Base-by-base conservation (phyloP, 2,113 vertebrate species). In the Nannobrachium achirus region DNA sequence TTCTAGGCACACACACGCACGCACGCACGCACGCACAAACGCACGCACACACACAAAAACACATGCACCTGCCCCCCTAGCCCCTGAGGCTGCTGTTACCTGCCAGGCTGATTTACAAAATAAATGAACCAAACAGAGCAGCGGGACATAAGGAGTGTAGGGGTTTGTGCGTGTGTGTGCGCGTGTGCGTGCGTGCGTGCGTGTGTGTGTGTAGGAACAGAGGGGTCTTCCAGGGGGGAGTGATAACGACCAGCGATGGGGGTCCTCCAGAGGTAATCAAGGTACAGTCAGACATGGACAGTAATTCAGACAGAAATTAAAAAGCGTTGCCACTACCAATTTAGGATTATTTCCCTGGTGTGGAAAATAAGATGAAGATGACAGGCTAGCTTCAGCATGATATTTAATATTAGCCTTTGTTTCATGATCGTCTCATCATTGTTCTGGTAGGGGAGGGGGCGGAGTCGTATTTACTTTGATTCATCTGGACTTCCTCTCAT, bases 101-200 rank as follows among this genome's bases (percentile, higher is more conserved):
- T 84, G 84, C 51, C 63, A 61, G 56, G 68, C 25, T 40, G 50
- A 74, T 81, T 83, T 72, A 62, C 52, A 63, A 60, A 76, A 80
- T 81, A 84, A 82, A 80, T 72, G 73, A 85, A 5, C 66, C 73
- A 56, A 39, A 69, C 7, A 42, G 16, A 55, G 0, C 72, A 71
- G 66, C 7, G 14, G 63, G 53, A 41, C 14, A 38, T 50, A 40
- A 46, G 18, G 13, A 1, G 41, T 42, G 20, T 4, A n/a, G 8
- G 60, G 48, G 14, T 39, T 33, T 53, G 64, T 62, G 33, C 52
- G 38, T 49, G 41, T 49, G 8, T 39, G 25, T 33, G 41, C 64
- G 51, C 69, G 69, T 63, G 58, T 53, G 45, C n/a, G 58, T 70
- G 56, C 55, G 56, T 56, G 52, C 39, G 18, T 20, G 49, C 13